phyloP scores from a whole-genome alignment of 2,888 invertebrate species.

The Adineta ricciae region DNA sequence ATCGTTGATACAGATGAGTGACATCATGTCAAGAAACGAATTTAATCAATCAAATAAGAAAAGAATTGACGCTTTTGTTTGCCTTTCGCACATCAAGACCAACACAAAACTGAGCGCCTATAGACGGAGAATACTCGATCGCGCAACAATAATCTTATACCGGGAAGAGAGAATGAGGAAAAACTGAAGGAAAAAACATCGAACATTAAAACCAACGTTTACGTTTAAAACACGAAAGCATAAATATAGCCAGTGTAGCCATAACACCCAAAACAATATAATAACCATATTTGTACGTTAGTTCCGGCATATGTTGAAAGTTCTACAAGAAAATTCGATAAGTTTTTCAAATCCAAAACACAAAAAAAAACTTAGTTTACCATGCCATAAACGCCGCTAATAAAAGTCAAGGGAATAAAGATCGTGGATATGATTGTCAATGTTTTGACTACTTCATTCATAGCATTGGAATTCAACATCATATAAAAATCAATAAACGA shows the following conservation, averaged over 20 bases:
- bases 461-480: slow-evolving; percentile 9
- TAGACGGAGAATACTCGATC: not conserved
- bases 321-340: not conserved
- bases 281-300: slow-evolving; percentile 8
- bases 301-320: not conserved
- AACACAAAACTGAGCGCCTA: too few species aligned
- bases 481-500: slow-evolving; percentile 23
- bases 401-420: slow-evolving; percentile 20
- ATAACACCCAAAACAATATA: slow-evolving; percentile 6
- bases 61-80: too few species aligned
- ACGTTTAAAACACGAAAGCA: slow-evolving; percentile 21
- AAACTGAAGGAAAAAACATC: not conserved
- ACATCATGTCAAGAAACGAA: too few species aligned
- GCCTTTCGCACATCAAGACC: too few species aligned
- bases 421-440: slow-evolving; percentile 10
- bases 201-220: not conserved
- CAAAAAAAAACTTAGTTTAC: not conserved
- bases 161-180: not conserved
- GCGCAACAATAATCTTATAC: not conserved
- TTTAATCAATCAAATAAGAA: too few species aligned
- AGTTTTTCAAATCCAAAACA: not conserved
- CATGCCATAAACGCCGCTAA: slow-evolving; percentile 15
- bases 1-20: too few species aligned
- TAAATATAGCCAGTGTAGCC: not conserved
- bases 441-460: slow-evolving; percentile 20